phyloP scores from a whole-genome alignment of 2,113 vertebrate species.

The Rafetus swinhoei region DNA sequence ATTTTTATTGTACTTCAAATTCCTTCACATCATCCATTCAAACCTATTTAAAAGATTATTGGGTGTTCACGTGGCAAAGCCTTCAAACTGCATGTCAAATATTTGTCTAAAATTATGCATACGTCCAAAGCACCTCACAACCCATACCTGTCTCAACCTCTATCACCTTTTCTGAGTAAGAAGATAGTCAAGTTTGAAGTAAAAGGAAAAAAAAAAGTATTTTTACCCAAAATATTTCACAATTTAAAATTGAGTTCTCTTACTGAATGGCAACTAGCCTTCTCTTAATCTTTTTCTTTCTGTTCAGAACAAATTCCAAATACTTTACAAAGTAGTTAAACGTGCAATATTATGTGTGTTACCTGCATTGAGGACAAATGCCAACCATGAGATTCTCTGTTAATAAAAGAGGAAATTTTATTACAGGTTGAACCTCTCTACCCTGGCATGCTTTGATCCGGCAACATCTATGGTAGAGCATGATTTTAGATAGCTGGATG shows the following conservation, averaged over 20 bases:
- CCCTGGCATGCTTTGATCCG: no score
- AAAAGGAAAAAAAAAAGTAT: not conserved
- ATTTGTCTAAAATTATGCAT: not conserved
- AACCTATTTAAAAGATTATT: not conserved
- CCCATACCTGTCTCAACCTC: not conserved
- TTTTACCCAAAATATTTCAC: not conserved
- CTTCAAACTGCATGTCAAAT: not conserved
- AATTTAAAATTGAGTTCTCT: not conserved
- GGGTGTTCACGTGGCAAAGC: not conserved
- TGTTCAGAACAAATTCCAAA: not conserved
- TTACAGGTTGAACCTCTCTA: no score
- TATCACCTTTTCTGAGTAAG: not conserved
- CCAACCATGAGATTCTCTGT: not conserved
- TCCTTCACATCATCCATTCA: not conserved
- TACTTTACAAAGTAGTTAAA: not conserved
- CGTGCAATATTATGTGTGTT: not conserved
- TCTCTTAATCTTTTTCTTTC: rapidly evolving
- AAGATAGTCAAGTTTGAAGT: not conserved
- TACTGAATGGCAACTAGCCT: not conserved
- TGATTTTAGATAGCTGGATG: no score
- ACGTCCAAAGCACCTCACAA: not conserved
- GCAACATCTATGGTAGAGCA: no score
- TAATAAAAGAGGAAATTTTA: not conserved
- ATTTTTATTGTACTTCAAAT: not conserved
- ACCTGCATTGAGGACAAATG: not conserved